These are phyloP conservation scores for Knipowitschia caucasica DNA, from an alignment of 2,797 vertebrate species.

Conservation along the genomic window DNA sequence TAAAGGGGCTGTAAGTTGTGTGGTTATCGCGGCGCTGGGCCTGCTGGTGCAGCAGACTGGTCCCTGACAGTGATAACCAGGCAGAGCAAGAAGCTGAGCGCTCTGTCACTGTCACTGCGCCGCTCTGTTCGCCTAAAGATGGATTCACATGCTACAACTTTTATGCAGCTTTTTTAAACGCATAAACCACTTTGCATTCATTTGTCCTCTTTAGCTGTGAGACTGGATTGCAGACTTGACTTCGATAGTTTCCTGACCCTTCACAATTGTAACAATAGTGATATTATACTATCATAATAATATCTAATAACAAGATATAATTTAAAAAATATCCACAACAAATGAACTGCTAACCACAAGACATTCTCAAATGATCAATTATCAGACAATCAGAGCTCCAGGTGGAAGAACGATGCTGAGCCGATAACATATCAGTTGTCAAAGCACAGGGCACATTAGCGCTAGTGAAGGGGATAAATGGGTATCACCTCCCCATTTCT, in stretches of 20 bases:
- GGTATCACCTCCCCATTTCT: slow-evolving; percentile 41
- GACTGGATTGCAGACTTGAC: neutral
- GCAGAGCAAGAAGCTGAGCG: slow-evolving; percentile 61
- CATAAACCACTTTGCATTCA: slow-evolving; percentile 34
- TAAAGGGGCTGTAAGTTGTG: slow-evolving; percentile 81
- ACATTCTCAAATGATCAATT: slow-evolving; percentile 3
- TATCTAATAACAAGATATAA: no score
- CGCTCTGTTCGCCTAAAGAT: slow-evolving; percentile 53
- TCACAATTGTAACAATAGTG: neutral
- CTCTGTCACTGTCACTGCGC: slow-evolving; percentile 78
- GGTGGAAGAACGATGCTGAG: slow-evolving; percentile 22
- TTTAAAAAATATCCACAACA: no score
- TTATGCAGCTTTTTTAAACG: slow-evolving; percentile 29
- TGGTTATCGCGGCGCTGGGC: slow-evolving; percentile 77
- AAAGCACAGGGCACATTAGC: slow-evolving; percentile 49
- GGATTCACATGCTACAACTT: slow-evolving; percentile 55
- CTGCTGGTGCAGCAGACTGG: slow-evolving; percentile 76
- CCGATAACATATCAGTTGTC: slow-evolving; percentile 48
- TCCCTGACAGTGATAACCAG: slow-evolving; percentile 79
- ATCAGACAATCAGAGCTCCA: neutral
- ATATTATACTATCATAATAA: no score
- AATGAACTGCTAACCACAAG: no score
- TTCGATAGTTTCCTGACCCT: neutral
- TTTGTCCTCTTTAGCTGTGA: slow-evolving; percentile 15
- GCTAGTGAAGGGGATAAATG: slow-evolving; percentile 34